Percentiles rank a stretch among this genome's conserved stretches.
Conservation (phyloP, 2,113 vertebrate species). For the Calyptommatus sinebrachiatus region DNA sequence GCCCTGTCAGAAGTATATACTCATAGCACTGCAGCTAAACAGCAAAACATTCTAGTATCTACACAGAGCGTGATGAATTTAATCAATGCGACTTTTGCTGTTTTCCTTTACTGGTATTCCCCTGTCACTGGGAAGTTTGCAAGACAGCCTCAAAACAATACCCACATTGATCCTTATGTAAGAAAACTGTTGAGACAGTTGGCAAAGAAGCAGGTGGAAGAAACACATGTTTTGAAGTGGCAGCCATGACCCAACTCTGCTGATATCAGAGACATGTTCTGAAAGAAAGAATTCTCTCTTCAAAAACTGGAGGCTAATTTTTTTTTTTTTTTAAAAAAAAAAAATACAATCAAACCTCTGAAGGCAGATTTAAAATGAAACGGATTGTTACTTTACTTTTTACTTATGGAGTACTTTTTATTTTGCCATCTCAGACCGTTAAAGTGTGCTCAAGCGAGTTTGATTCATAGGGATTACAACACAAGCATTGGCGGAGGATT, state of each 20-base stretch:
- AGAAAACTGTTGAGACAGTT: constrained; percentile 21
- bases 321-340: no score
- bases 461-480: background rate
- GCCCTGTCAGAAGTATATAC: background rate
- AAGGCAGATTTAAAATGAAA: background rate
- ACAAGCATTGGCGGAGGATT: background rate
- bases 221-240: constrained; percentile 17
- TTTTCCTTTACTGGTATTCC: background rate
- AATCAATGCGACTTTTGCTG: background rate
- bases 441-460: no score
- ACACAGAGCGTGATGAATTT: background rate
- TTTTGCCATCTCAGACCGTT: background rate
- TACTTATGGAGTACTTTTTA: background rate
- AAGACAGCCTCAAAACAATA: background rate
- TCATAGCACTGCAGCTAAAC: background rate
- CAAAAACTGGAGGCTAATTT: background rate
- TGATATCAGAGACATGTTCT: background rate
- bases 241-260: background rate
- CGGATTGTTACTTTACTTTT: background rate
- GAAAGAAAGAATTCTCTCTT: background rate
- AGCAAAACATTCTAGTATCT: background rate
- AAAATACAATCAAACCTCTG: background rate
- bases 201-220: constrained; percentile 14
- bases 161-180: constrained; percentile 8
- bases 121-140: background rate